Percentiles rank a stretch among this genome's conserved stretches.
Conservation (phyloP, 2,113 vertebrate genomes). For the Microtus oregoni region DNA sequence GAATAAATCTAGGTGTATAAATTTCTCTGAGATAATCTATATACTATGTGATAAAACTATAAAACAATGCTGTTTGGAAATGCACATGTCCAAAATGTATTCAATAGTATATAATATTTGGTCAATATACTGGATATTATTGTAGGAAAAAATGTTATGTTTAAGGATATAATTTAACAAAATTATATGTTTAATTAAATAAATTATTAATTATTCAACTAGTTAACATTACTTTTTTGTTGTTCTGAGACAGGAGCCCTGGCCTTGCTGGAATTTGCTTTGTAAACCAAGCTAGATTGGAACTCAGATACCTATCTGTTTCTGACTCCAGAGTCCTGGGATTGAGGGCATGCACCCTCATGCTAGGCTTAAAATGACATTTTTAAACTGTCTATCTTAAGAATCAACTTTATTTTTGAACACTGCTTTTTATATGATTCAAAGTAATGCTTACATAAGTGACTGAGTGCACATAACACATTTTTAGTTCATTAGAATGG, state of each 20-base stretch:
- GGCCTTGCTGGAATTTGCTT: not conserved
- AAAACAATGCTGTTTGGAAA: too few species aligned
- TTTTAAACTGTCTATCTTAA: not conserved
- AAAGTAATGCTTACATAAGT: not conserved
- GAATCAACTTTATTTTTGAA: conserved; percentile 3
- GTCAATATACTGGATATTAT: too few species aligned
- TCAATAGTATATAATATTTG: too few species aligned
- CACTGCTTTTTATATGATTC: not conserved
- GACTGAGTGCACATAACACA: not conserved
- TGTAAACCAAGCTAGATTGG: not conserved
- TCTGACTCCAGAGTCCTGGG: not conserved
- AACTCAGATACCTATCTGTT: not conserved
- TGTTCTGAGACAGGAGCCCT: too few species aligned
- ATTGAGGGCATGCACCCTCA: too few species aligned
- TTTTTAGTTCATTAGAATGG: not conserved
- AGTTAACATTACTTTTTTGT: not conserved
- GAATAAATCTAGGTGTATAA: rapidly evolving
- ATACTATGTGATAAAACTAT: too few species aligned
- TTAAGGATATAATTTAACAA: too few species aligned
- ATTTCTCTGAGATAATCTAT: too few species aligned
- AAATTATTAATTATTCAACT: not conserved
- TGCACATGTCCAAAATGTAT: too few species aligned
- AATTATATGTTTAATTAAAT: too few species aligned
- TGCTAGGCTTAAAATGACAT: not conserved
- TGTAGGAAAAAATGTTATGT: too few species aligned